These are phyloP conservation scores for Chitala chitala DNA, from an alignment of 2,113 vertebrate genomes.

Conservation along the genomic window DNA sequence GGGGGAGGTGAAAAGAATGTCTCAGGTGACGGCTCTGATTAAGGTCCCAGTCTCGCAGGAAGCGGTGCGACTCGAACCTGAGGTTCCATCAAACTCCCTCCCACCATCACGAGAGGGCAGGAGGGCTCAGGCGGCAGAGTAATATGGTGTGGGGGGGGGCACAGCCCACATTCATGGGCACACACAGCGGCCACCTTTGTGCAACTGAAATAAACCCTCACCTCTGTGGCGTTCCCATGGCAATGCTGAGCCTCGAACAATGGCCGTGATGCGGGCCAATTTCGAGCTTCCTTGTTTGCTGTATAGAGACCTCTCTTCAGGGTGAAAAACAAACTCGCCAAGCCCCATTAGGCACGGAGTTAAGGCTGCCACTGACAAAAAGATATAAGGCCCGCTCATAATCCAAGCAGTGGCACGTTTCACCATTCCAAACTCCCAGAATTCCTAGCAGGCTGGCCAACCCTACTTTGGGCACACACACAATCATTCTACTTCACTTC, in stretches of 20 bases:
- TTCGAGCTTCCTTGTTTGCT: conserved; percentile 18
- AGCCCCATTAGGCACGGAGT: background rate
- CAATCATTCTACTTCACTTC: background rate
- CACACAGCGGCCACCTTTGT: background rate
- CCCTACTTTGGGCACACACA: background rate
- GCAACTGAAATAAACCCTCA: conserved; percentile 2
- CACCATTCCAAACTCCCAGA: background rate
- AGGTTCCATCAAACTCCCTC: no score
- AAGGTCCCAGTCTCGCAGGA: background rate
- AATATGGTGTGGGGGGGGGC: background rate
- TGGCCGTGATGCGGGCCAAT: conserved; percentile 10
- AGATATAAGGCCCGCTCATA: conserved; percentile 8
- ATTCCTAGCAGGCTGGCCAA: background rate
- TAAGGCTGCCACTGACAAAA: background rate
- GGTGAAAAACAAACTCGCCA: conserved; percentile 18
- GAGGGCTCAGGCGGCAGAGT: background rate
- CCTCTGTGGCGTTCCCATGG: conserved; percentile 14
- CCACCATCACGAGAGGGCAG: background rate
- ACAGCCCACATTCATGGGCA: background rate
- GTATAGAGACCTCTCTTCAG: conserved; percentile 22
- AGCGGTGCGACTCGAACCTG: background rate
- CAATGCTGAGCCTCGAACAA: conserved; percentile 14
- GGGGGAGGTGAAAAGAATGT: background rate
- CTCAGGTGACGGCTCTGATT: background rate
- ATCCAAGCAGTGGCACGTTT: background rate